Conservation (phyloP, 2,797 vertebrate genomes). For the Sebastes matsubarae region DNA sequence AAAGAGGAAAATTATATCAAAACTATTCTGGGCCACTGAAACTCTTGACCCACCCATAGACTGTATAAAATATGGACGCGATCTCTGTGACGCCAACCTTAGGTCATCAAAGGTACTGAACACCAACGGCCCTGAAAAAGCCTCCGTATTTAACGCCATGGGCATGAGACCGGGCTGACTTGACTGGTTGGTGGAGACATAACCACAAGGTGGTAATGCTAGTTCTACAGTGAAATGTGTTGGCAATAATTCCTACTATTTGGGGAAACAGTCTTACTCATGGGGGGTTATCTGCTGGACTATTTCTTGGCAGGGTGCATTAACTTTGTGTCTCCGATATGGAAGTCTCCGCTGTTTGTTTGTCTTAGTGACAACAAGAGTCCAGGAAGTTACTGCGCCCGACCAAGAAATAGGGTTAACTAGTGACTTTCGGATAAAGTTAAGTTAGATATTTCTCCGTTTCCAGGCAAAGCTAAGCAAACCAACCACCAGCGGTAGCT, state of each 20-base stretch:
- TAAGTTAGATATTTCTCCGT: background rate
- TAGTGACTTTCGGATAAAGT: background rate
- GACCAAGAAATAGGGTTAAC: background rate
- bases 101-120: too few relatives aligned
- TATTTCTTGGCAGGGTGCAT: background rate
- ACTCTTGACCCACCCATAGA: too few relatives aligned
- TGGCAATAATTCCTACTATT: background rate
- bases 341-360: background rate
- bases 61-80: too few relatives aligned
- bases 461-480: background rate
- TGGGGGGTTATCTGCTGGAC: background rate
- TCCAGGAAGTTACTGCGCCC: background rate
- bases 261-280: background rate
- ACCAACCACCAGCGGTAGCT: background rate
- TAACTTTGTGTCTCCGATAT: background rate
- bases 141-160: too few relatives aligned
- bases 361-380: background rate
- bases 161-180: too few relatives aligned
- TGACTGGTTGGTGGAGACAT: too few relatives aligned
- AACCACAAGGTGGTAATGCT: background rate
- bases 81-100: too few relatives aligned
- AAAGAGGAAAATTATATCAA: background rate
- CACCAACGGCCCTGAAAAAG: too few relatives aligned
- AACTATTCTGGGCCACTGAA: background rate
- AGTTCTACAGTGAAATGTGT: background rate